Base-by-base conservation (phyloP, 2,113 vertebrate species). In the Rissa tridactyla region DNA sequence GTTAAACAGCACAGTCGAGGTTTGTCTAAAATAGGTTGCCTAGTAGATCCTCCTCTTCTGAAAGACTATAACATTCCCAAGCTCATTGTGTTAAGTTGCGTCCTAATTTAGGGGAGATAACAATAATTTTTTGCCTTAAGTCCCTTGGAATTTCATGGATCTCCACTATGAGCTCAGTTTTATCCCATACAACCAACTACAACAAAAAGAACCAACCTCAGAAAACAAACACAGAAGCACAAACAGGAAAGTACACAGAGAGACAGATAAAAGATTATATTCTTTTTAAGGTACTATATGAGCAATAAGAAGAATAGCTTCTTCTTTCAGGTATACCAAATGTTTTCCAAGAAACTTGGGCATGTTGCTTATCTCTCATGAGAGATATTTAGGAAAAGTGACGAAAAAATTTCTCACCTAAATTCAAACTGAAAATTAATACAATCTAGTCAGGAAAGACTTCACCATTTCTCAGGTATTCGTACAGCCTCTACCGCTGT, bases 71-170 rank as follows among this genome's bases (percentile, higher is more conserved):
- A 38, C 0, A 0, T 54, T 90, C 34, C 52, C 36, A 79, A 46
- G 15, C 3, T 49, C 55, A 61, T 52, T 0, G 0, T 34, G 4
- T 78, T 62, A 57, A 57, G 34, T 44, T 86, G 25, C 14, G 58
- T 14, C 5, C 16, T 69, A 61, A 54, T 61, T 88, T 46, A 61
- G 14, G 14, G 23, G 14, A 49, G 15, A 4, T 32, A 57, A 17
- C 17, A 68, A 80, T 3, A 0, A 5, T 22, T 40, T 84, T 83
- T 75, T 73, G 20, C 25, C 40, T 82, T 72, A 61, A 80, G 57
- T 47, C 34, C 27, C 16, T 60, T 64, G n/a, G 51, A 80, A 40
- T 61, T 44, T 78, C 32, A 36, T 18, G 8, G 17, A 15, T 21
- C 29, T 54, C 21, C 36, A 51, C 11, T 46, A 34, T 8, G 12